Percentiles rank a stretch among this genome's conserved stretches.
Evolutionary conservation across 2,113 vertebrate species (phyloP).

Genomic region (Typhlomys cinereus): DNA sequence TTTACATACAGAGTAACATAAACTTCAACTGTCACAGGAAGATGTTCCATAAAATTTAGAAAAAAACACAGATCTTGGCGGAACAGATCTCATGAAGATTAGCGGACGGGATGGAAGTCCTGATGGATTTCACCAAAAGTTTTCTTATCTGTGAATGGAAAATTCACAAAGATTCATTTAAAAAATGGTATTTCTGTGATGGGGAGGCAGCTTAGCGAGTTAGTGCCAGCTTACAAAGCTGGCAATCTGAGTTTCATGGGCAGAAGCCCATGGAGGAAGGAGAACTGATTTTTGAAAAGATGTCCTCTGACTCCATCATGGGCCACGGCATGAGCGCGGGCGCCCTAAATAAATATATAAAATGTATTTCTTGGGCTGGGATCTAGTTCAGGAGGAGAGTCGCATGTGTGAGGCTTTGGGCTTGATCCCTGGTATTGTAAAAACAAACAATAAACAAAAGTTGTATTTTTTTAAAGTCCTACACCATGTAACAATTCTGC

Average conservation of each 20-base stretch:
- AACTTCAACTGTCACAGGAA: slow-evolving; percentile 46
- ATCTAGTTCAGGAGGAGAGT: background rate
- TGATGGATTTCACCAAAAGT: slow-evolving; percentile 89
- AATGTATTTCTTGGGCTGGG: background rate
- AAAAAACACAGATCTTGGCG: background rate
- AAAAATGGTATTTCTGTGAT: slow-evolving; percentile 36
- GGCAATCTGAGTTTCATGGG: too few species aligned
- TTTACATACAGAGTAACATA: slow-evolving; percentile 44
- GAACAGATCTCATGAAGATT: slow-evolving; percentile 49
- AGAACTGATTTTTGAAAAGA: too few species aligned
- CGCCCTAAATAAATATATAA: too few species aligned
- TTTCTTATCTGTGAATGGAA: slow-evolving; percentile 87
- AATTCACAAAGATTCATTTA: slow-evolving; percentile 34
- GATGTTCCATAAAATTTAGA: background rate
- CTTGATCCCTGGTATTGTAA: background rate
- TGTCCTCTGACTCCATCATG: too few species aligned
- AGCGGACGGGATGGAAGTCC: slow-evolving; percentile 91
- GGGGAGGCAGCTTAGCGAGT: too few species aligned
- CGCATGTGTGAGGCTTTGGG: background rate
- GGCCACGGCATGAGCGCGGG: too few species aligned
- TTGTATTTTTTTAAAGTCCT: too few species aligned
- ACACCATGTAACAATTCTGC: too few species aligned
- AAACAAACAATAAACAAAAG: background rate
- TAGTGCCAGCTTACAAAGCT: too few species aligned
- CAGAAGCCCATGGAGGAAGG: too few species aligned